Evolutionary conservation across 2,113 vertebrate species (phyloP), one percentile per base, ranked within the genome.

Genomic region (Boleophthalmus pectinirostris): DNA sequence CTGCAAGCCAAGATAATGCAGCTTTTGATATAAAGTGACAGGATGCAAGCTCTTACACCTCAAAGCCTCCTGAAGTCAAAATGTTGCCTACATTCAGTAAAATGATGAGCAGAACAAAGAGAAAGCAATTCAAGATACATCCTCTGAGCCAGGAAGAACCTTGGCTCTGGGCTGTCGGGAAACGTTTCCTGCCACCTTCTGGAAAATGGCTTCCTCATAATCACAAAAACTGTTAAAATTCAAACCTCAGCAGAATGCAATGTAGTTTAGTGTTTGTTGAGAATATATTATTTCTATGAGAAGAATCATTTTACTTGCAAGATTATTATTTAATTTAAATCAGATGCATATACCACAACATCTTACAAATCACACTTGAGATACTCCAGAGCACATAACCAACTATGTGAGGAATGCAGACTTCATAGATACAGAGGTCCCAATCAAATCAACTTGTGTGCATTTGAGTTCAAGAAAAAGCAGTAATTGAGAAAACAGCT

Each of bases 121-220:
- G 43, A 73, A 82, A 74, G 53, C 68, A 72, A 64, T 79, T 81
- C 80, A 53, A 75, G 69, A 82, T 29, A 70, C 73, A 80, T 77
- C 80, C 71, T 73, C 53, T 43, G 72, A 66, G 64, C 77, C 82
- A 86, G 87, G 86, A 90, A 87, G 82, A 46, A 87, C 82, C 78
- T 74, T 83, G 65, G 53, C 78, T 74, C 45, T 15, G 68, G 73
- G 63, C 68, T 64, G 78, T 78, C 87, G 87, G 90, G 90, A 92
- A 91, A 78, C 69, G 11, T 67, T 89, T 91, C 88, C 91, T 89
- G 90, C 46, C 69, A 74, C 74, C 72, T 82, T 77, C 66, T 63
- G 58, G 72, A 82, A 65, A 86, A 84, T 87, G 15, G 58, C 82
- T 87, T 88, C 81, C 85, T 89, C 75, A 82, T 49, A 8, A 21